Evolutionary conservation across 2,888 invertebrate species (phyloP).

Genomic region (Phyto melanocephala): DNA sequence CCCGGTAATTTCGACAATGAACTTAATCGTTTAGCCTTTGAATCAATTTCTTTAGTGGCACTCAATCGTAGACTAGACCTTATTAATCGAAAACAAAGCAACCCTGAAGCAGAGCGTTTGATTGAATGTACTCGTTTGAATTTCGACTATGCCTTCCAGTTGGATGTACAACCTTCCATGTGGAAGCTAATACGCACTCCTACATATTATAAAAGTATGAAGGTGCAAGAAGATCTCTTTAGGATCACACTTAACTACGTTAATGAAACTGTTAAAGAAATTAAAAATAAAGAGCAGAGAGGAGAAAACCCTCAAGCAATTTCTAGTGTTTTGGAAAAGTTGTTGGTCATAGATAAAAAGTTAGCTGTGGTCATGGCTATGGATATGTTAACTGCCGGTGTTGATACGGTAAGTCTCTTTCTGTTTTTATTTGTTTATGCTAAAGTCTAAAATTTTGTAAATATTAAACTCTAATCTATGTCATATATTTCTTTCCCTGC

Average conservation of each 20-base stretch:
- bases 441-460: no score
- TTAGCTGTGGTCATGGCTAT: conserved; percentile 81
- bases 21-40: conserved; percentile 81
- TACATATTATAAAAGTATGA: conserved; percentile 70
- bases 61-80: conserved; percentile 75
- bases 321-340: conserved; percentile 80
- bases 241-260: conserved; percentile 72
- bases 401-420: conserved; percentile 83
- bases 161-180: conserved; percentile 75
- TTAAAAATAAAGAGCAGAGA: conserved; percentile 63
- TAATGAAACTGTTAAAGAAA: conserved; percentile 70
- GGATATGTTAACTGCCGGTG: conserved; percentile 82
- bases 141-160: conserved; percentile 64
- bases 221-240: conserved; percentile 67
- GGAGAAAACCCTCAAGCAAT: conserved; percentile 65
- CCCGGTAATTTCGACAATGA: conserved; percentile 79
- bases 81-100: conserved; percentile 68
- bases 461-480: no score
- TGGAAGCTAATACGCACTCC: conserved; percentile 74
- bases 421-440: no score
- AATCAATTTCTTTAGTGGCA: conserved; percentile 79
- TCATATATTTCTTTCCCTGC: conserved; percentile 37
- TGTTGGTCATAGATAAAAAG: conserved; percentile 79
- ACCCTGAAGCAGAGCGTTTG: conserved; percentile 68
- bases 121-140: conserved; percentile 64